A percentile compares a stretch with the other conserved stretches of the same genome.
Conservation (phyloP, 2,113 vertebrate genomes). For the Eptesicus fuscus region DNA sequence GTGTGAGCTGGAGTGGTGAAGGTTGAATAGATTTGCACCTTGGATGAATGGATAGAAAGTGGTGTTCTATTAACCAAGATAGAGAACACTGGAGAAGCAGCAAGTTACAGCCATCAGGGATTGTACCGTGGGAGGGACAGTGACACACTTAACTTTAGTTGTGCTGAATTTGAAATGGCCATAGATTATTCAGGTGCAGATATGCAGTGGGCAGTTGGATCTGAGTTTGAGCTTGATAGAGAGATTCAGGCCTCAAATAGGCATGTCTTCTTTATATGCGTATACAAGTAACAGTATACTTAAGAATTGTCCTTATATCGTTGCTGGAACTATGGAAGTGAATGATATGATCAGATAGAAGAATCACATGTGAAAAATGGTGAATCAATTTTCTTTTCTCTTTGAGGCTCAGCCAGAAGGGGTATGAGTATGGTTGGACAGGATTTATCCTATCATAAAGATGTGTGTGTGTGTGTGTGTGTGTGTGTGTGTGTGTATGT, state of each 20-base stretch:
- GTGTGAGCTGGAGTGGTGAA: rapidly evolving
- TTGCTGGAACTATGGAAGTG: not conserved
- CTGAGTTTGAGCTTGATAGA: not conserved
- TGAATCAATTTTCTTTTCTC: not conserved
- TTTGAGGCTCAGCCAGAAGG: not conserved
- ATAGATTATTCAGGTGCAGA: rapidly evolving
- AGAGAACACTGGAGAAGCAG: not conserved
- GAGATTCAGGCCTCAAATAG: not conserved
- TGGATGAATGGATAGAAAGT: not conserved
- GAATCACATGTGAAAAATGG: not conserved
- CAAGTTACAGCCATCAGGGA: rapidly evolving
- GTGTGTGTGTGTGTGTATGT: too few relatives aligned
- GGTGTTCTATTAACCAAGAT: rapidly evolving
- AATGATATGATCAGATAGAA: not conserved
- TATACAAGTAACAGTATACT: not conserved
- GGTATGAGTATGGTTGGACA: not conserved
- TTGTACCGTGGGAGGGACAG: rapidly evolving
- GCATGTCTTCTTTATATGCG: not conserved
- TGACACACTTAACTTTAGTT: not conserved
- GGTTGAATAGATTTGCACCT: not conserved
- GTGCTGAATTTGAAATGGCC: not conserved
- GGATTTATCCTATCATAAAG: not conserved
- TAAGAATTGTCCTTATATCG: not conserved
- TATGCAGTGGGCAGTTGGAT: not conserved
- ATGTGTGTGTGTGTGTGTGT: too few relatives aligned